phyloP scores from a whole-genome alignment of 2,888 invertebrate species.

The Litoditis marina region DNA sequence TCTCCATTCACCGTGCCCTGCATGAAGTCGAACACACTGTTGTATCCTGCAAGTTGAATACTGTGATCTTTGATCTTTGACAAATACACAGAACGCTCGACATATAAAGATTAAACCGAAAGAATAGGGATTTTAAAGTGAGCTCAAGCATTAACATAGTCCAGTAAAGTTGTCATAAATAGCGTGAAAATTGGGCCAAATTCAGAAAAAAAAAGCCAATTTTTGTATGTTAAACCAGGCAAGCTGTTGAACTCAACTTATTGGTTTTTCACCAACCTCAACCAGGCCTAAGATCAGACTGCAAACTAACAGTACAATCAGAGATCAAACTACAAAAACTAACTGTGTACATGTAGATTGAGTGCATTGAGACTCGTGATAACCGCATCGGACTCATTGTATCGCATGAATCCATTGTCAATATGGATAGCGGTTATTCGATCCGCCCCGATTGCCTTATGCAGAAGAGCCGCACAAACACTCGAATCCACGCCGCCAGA shows the following conservation, averaged over 20 bases:
- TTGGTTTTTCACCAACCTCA: not conserved
- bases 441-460: conserved; percentile 78
- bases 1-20: conserved; percentile 32
- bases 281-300: not conserved
- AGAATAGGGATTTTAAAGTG: no score
- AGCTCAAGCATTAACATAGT: no score
- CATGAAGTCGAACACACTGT: conserved; percentile 48
- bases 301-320: not conserved
- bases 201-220: no score
- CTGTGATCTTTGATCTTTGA: no score
- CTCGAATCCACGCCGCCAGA: conserved; percentile 99
- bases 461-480: conserved; percentile 93
- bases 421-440: conserved; percentile 88
- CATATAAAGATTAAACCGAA: no score
- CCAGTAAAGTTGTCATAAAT: no score
- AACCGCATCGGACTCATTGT: conserved; percentile 82
- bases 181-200: no score
- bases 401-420: conserved; percentile 93
- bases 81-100: no score
- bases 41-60: conserved; percentile 50
- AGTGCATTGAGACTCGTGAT: conserved; percentile 46
- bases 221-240: no score
- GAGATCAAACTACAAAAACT: conserved; percentile 16
- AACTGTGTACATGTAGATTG: conserved; percentile 45
- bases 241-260: no score